Conservation (phyloP, 2,113 vertebrate genomes). For the Mustela nigripes region DNA sequence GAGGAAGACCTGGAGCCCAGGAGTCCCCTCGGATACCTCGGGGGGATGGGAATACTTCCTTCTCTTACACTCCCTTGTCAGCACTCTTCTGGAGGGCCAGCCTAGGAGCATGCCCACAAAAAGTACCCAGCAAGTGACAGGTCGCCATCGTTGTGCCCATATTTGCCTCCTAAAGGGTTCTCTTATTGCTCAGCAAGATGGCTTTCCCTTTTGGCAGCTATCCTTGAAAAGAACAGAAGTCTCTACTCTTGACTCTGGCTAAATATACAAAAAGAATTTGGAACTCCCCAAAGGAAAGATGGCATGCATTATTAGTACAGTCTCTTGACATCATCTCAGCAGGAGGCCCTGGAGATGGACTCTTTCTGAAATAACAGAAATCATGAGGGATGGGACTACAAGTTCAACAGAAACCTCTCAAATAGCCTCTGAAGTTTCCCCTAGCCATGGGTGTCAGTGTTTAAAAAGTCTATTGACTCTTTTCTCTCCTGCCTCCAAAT, state of each 20-base stretch:
- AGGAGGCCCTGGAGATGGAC: fast-evolving
- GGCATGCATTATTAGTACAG: background rate
- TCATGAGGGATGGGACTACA: background rate
- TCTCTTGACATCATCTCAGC: background rate
- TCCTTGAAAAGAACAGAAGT: background rate
- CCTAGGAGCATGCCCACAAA: background rate
- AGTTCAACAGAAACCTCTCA: background rate
- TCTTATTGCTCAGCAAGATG: background rate
- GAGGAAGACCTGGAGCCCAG: background rate
- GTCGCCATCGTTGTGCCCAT: background rate
- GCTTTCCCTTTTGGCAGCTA: background rate
- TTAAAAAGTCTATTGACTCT: background rate
- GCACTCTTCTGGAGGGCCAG: background rate
- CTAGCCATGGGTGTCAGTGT: background rate
- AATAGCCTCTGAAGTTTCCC: background rate
- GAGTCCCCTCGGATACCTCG: fast-evolving
- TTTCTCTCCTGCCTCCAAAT: background rate
- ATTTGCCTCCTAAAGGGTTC: background rate
- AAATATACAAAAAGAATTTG: background rate
- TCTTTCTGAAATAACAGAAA: slow-evolving; percentile 6
- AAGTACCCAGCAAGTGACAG: background rate
- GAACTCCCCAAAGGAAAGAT: background rate
- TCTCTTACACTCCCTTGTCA: background rate
- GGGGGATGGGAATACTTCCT: background rate
- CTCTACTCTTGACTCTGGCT: background rate